Percentiles rank a stretch among this genome's conserved stretches.
Conservation (phyloP, 2,113 vertebrate genomes). For the Epinephelus lanceolatus region DNA sequence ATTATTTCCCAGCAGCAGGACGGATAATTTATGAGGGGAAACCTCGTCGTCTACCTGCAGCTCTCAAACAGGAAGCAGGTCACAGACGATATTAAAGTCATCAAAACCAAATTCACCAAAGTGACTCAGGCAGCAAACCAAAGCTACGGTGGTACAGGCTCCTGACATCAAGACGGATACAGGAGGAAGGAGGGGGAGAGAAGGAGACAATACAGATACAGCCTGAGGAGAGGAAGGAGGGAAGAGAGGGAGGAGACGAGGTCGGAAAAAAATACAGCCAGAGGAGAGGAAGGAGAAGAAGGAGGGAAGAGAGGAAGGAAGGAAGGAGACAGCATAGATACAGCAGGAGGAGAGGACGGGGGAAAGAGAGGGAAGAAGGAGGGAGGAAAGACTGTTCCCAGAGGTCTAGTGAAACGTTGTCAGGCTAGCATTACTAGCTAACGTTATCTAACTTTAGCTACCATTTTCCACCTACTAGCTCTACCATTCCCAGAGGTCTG, state of each 20-base stretch:
- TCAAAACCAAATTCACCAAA: slow-evolving; percentile 64
- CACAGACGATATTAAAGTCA: slow-evolving; percentile 49
- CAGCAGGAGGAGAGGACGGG: too few species aligned
- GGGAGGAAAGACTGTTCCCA: neutral
- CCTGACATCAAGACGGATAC: slow-evolving; percentile 24
- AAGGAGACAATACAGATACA: neutral
- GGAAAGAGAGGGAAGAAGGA: neutral
- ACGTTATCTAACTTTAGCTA: too few species aligned
- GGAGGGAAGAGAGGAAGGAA: neutral
- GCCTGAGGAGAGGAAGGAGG: neutral
- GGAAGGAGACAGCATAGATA: neutral
- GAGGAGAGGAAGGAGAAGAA: neutral
- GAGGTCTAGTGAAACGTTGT: too few species aligned
- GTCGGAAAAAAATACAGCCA: too few species aligned
- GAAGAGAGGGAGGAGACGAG: too few species aligned
- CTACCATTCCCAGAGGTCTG: too few species aligned
- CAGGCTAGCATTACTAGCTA: too few species aligned
- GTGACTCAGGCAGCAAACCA: slow-evolving; percentile 49
- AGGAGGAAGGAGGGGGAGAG: neutral
- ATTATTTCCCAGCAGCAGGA: slow-evolving; percentile 66
- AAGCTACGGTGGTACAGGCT: slow-evolving; percentile 16
- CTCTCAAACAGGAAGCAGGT: slow-evolving; percentile 58
- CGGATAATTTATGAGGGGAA: slow-evolving; percentile 58
- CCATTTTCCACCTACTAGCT: too few species aligned
- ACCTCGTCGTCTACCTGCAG: slow-evolving; percentile 52